Evolutionary conservation across 2,797 vertebrate genomes (phyloP), one percentile per base, ranked within the genome.

Genomic region (Pogoniulus pusillus): DNA sequence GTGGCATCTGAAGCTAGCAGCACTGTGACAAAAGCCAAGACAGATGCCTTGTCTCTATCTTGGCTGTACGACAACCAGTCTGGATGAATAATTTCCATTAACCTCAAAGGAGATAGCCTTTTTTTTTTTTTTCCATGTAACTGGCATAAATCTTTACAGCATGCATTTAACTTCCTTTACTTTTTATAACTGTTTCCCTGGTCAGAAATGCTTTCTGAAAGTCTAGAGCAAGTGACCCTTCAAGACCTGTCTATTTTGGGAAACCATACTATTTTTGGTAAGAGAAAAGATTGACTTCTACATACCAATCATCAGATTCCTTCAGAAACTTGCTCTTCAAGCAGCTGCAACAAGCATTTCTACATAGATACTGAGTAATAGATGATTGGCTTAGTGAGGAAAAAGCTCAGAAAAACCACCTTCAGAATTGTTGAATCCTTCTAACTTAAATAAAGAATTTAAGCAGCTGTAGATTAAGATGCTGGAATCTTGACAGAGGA

Each of bases 361-460:
- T 95, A 41, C 63, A 64, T 62, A 88, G 51, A 88, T 49, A 18
- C 22, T 9, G 22, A 10, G n/a, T 74, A 92, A 87, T 71, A 94
- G 84, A 88, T 96, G 80, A 82, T 70, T 47, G 14, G 5, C 49
- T 93, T 93, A 23, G 27, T 74, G 63, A 80, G 29, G 10, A 86
- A 79, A 93, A 45, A 37, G 49, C 90, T 95, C 70, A 76, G 89
- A 74, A 91, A 94, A 93, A 82, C 12, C 16, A n/a, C 37, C 72
- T 57, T 32, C 16, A 18, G 51, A 75, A 57, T 14, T 58, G 22
- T 87, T 84, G n/a, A 82, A 85, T 72, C 35, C 16, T 92, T 72
- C 45, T 79, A 86, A 74, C 30, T 95, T 92, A 82, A 89, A 92
- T 89, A 55, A 91, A 45, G n/a, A 90, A 87, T 54, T 51, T 17